A percentile compares a stretch with the other conserved stretches of the same genome.
Conservation (phyloP, 2,797 vertebrate species). For the Melopsittacus undulatus region DNA sequence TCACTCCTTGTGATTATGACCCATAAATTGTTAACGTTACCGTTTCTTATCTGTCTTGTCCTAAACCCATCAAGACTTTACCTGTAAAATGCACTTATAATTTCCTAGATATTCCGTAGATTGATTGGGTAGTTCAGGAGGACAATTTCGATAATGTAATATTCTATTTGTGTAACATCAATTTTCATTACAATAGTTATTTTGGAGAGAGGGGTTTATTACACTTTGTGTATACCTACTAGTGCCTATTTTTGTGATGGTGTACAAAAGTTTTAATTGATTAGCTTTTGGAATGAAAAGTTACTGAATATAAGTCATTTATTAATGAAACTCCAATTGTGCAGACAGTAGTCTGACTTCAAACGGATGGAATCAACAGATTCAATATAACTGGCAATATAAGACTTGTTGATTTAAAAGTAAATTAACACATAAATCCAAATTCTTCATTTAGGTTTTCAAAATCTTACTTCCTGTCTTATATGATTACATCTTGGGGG, state of each 20-base stretch:
- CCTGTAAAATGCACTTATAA: background rate
- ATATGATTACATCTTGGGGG: background rate
- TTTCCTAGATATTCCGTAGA: background rate
- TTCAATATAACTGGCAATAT: background rate
- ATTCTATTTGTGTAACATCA: background rate
- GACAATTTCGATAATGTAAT: background rate
- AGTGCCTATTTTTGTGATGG: background rate
- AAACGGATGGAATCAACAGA: background rate
- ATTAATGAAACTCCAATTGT: background rate
- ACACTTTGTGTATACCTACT: background rate
- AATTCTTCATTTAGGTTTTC: background rate
- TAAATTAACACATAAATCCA: background rate
- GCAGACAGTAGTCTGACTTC: background rate
- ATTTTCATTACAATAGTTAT: background rate
- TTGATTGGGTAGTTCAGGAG: background rate
- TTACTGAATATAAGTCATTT: background rate
- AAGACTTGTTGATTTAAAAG: background rate
- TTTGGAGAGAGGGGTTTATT: background rate
- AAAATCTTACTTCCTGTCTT: background rate
- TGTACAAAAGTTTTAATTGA: background rate
- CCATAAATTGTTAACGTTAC: background rate
- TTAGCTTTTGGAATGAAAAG: background rate
- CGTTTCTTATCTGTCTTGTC: background rate
- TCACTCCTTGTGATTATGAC: background rate
- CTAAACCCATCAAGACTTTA: background rate